Conservation (phyloP, 2,113 vertebrate genomes). For the Merops nubicus region DNA sequence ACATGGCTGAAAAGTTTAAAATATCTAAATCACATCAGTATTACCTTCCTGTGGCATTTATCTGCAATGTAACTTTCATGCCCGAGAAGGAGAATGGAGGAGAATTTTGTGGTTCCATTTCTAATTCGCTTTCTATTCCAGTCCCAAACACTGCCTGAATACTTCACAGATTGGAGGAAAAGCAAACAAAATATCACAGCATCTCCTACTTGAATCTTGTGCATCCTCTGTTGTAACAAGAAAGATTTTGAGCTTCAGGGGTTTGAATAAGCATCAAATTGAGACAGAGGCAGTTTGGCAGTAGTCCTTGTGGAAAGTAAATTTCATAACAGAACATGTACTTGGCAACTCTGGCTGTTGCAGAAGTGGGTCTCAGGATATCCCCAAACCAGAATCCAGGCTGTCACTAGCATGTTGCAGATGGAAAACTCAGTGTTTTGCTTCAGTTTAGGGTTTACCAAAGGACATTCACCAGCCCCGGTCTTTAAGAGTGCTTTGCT, state of each 20-base stretch:
- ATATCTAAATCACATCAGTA: background rate
- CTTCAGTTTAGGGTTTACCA: background rate
- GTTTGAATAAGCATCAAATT: background rate
- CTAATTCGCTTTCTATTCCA: background rate
- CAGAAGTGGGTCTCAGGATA: rapidly evolving
- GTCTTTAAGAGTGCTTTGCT: background rate
- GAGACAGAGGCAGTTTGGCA: background rate
- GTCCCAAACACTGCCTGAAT: background rate
- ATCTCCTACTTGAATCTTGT: background rate
- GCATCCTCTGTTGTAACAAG: background rate
- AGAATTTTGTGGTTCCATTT: background rate
- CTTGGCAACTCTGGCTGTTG: background rate
- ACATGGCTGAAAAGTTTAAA: background rate
- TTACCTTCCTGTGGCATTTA: background rate
- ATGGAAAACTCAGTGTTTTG: background rate
- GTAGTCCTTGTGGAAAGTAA: background rate
- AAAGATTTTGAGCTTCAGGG: background rate
- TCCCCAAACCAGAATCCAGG: background rate
- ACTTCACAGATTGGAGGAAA: background rate
- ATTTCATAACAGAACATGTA: background rate
- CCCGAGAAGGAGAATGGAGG: background rate
- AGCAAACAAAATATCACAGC: background rate
- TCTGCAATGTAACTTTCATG: background rate
- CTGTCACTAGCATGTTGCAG: background rate
- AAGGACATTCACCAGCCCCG: rapidly evolving